Evolutionary conservation across 64 coral and sea anemone genomes (phyloP).

Genomic region (Trachythela sp.): DNA sequence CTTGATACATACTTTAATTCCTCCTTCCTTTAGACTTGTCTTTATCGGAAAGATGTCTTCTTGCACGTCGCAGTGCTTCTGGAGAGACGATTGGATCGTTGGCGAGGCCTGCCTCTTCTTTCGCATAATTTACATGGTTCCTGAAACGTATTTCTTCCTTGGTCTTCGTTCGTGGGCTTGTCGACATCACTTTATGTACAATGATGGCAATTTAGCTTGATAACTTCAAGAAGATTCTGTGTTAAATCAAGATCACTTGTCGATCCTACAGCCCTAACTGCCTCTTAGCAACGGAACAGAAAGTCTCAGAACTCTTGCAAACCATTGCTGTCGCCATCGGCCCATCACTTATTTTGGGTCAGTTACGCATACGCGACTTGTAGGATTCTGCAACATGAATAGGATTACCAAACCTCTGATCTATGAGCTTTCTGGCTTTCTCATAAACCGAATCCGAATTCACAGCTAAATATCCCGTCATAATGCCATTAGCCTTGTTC

Average conservation of each 20-base stretch:
- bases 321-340: background rate
- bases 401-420: constrained; percentile 35
- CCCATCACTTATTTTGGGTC: constrained; percentile 12
- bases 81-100: background rate
- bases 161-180: background rate
- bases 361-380: background rate
- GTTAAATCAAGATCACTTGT: constrained; percentile 46
- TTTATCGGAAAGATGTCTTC: too few species aligned
- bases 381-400: background rate
- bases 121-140: background rate
- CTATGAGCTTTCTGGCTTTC: constrained; percentile 17
- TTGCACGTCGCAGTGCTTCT: background rate
- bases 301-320: constrained; percentile 47
- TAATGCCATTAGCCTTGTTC: constrained; percentile 19
- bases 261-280: background rate
- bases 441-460: background rate
- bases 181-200: constrained; percentile 30
- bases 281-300: constrained; percentile 20
- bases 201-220: background rate
- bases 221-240: constrained; percentile 4
- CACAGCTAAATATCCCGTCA: background rate
- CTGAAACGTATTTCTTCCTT: too few species aligned
- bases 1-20: too few species aligned
- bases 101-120: background rate
- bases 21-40: too few species aligned